Evolutionary conservation across 2,113 vertebrate genomes (phyloP), one percentile per base, ranked within the genome.

Genomic region (Plecotus auritus): DNA sequence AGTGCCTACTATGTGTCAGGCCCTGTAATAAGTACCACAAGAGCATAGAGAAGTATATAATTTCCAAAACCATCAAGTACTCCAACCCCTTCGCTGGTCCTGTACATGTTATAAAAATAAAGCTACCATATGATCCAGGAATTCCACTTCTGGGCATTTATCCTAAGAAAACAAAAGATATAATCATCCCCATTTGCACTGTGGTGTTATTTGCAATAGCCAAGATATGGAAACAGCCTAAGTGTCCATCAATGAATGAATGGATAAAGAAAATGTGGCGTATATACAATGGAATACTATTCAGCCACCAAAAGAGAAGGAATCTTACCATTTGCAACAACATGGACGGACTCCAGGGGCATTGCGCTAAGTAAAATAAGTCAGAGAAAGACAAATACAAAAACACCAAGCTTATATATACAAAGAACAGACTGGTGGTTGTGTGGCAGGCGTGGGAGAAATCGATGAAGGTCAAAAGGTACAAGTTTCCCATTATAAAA

Each of bases 11-110:
- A 3, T 51, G 49, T 61, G 49, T 47, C 47, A 35, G 37, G 54
- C 4, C 64, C 26, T 83, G n/a, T 32, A 7, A 70, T 54, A 69
- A 81, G 17, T n/a, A 89, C 32, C 23, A 86, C 18, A 92, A 89
- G 51, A 70, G n/a, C 56, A 89, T 2, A 91, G 2, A 74, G 13
- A 72, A 64, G 47, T 32, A 74, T 67, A 17, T 45, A 17, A 92
- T 87, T 84, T 90, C 82, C 56, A 66, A 70, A 85, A 81, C 32
- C 72, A 97, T 51, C 26, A 56, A 22, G n/a, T 74, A 90, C 23
- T 56, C 17, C 28, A 84, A 81, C 37, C 64, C 91, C 54, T 91
- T 86, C 64, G 78, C 73, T 82, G 1, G 22, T 77, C 86, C 51
- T 88, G 83, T 32, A 45, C 61, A 42, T 32, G 37, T 82, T 82